phyloP scores from a whole-genome alignment of 1,140 invertebrate genomes.

The Leptinotarsa lineolata region DNA sequence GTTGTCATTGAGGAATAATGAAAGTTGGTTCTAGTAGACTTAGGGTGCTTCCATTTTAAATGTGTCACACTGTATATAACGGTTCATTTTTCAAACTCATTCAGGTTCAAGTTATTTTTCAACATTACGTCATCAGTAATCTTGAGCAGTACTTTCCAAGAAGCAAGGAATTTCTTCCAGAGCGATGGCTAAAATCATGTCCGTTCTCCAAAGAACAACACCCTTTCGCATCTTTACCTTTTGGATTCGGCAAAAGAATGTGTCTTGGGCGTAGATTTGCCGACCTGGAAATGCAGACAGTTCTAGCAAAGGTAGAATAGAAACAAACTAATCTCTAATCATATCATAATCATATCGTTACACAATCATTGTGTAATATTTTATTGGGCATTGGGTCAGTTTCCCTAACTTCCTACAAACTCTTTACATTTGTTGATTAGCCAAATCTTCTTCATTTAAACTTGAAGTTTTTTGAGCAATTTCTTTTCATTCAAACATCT shows the following conservation, averaged over 20 bases:
- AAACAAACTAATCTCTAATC: no score
- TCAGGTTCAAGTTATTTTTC: conserved; percentile 81
- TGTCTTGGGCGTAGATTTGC: conserved; percentile 75
- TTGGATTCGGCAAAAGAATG: conserved; percentile 76
- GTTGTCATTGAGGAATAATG: neutral
- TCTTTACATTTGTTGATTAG: no score
- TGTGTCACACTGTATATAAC: neutral
- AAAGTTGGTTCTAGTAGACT: no score
- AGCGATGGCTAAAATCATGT: conserved; percentile 72
- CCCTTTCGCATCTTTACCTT: conserved; percentile 72
- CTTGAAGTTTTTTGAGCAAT: no score
- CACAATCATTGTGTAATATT: no score
- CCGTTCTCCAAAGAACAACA: conserved; percentile 53
- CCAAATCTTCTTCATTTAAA: no score
- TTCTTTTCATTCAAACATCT: no score
- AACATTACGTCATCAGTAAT: conserved; percentile 80
- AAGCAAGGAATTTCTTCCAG: conserved; percentile 72
- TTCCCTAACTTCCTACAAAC: no score
- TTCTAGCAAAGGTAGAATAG: conserved; percentile 65
- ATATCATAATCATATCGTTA: no score
- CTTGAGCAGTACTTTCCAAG: conserved; percentile 78
- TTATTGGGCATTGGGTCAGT: no score
- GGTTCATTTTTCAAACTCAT: conserved; percentile 35
- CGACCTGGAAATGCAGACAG: conserved; percentile 72
- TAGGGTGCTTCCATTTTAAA: conserved; percentile 5